These are phyloP conservation scores for Dioctria rufipes DNA, from an alignment of 2,888 invertebrate genomes.

Conservation along the genomic window DNA sequence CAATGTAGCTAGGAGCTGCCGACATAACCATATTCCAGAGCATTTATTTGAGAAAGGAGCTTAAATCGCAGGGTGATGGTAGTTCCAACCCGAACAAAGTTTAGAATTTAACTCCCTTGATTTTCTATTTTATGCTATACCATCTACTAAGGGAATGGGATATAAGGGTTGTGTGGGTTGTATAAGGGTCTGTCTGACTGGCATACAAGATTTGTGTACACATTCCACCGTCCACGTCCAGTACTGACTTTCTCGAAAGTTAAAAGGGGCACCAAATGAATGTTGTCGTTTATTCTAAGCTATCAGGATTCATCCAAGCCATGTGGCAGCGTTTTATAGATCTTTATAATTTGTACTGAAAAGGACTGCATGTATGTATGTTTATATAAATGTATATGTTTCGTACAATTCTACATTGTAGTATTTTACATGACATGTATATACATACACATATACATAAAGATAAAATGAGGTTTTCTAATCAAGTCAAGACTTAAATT, in stretches of 20 bases:
- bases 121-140: constrained; percentile 46
- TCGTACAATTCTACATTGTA: too few species aligned
- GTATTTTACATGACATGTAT: too few species aligned
- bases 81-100: constrained; percentile 24
- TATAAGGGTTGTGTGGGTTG: background rate
- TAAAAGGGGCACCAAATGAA: constrained; percentile 3
- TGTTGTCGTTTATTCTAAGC: background rate
- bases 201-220: constrained; percentile 19
- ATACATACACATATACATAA: background rate
- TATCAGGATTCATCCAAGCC: background rate
- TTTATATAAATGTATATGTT: background rate
- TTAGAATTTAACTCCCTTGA: constrained; percentile 46
- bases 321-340: constrained; percentile 2
- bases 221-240: background rate
- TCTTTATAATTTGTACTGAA: background rate
- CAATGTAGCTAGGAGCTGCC: constrained; percentile 40
- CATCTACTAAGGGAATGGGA: constrained; percentile 8
- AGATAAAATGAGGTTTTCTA: constrained; percentile 10
- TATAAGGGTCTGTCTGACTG: background rate
- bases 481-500: constrained; percentile 7
- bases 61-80: constrained; percentile 32
- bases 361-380: background rate
- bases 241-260: constrained; percentile 13
- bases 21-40: constrained; percentile 42
- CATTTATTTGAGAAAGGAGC: constrained; percentile 48